Conservation (phyloP, 2,888 invertebrate genomes). For the Diploptera punctata region DNA sequence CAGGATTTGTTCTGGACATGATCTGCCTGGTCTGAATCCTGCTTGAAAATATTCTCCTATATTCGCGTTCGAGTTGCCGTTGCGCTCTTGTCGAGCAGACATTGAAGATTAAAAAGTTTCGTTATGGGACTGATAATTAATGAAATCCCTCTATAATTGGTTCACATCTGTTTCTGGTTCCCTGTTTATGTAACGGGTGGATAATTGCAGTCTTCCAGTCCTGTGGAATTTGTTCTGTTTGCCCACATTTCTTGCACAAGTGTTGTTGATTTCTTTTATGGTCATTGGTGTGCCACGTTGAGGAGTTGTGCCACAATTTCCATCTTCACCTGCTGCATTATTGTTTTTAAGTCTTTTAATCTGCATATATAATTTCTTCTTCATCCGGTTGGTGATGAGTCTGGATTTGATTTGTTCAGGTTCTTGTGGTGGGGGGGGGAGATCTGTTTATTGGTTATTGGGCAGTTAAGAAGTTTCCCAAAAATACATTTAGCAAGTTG, state of each 20-base stretch:
- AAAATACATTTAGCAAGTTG: too few species aligned
- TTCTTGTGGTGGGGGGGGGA: neutral
- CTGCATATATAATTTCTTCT: neutral
- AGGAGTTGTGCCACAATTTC: constrained; percentile 1
- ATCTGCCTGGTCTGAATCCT: constrained; percentile 2
- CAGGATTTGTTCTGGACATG: constrained; percentile 4
- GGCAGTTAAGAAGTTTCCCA: too few species aligned
- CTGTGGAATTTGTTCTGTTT: constrained; percentile 25
- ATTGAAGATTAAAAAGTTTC: neutral
- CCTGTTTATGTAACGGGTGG: constrained; percentile 27
- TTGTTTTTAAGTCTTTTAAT: constrained; percentile 5
- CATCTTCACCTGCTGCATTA: constrained; percentile 1
- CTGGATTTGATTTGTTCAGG: neutral
- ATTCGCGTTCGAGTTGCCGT: neutral
- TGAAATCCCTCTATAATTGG: constrained; percentile 24
- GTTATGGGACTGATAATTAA: neutral
- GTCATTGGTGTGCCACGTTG: neutral
- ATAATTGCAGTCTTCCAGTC: constrained; percentile 24
- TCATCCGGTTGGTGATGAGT: neutral
- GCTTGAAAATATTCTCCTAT: constrained; percentile 4
- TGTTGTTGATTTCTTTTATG: neutral
- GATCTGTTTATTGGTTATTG: too few species aligned
- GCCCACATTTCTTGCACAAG: neutral
- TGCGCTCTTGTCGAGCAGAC: constrained; percentile 6
- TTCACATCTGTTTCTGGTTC: constrained; percentile 17